Percentiles rank a stretch among this genome's conserved stretches.
phyloP scores from a whole-genome alignment of 2,113 vertebrate genomes.

The Ochotona princeps region DNA sequence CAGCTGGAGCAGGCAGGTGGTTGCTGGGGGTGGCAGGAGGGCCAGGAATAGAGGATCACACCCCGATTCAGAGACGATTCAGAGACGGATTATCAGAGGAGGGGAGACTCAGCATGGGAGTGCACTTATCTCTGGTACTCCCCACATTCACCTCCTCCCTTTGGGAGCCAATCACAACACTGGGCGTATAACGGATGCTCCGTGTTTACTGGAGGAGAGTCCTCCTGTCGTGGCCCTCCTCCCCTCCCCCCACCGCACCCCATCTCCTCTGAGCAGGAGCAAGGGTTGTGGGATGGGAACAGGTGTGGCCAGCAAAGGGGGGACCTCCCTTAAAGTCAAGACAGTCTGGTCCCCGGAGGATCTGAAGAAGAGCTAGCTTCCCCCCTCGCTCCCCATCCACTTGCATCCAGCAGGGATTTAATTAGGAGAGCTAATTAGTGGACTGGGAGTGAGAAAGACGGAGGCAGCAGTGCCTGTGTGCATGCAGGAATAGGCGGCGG shows the following conservation, averaged over 20 bases:
- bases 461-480: neutral
- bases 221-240: neutral
- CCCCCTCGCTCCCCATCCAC: neutral
- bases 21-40: neutral
- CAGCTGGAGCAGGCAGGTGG: neutral
- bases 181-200: neutral
- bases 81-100: neutral
- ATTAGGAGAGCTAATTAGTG: constrained; percentile 72
- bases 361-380: neutral
- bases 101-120: neutral
- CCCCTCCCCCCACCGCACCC: neutral
- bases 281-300: neutral
- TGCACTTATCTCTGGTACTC: neutral
- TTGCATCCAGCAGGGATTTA: constrained; percentile 60
- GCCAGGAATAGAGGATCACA: neutral
- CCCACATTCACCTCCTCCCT: neutral
- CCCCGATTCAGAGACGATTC: neutral
- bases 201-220: neutral
- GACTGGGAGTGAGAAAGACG: neutral
- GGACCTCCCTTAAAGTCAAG: neutral
- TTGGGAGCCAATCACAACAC: neutral
- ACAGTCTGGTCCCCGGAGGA: neutral
- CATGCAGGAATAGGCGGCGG: accelerated
- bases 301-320: accelerated
- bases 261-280: neutral